Base-by-base conservation (phyloP, 2,113 vertebrate species). In the Campylomormyrus numenius region DNA sequence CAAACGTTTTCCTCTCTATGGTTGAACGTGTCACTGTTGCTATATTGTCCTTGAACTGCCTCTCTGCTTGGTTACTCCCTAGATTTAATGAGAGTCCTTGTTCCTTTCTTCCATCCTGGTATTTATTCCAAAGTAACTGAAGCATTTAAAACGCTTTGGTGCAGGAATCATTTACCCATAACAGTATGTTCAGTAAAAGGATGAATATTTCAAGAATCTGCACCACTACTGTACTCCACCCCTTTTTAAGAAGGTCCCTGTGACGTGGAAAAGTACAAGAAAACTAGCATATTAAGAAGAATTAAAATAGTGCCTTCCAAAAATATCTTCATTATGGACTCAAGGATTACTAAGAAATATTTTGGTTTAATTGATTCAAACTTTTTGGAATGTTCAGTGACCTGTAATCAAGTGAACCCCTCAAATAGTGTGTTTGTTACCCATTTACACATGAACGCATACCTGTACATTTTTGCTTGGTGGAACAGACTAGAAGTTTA, bases 101-200 rank as follows among this genome's bases (percentile, higher is more conserved):
- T 48, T 48, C 83, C 9, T 9, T 35, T 56, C 85, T 56, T 87
- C 85, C 50, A 87, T 87, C 50, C 50, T 87, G 85, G 50, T 56
- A 87, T 56, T 87, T 87, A 87, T 52, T 87, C 5, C 15, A 87
- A 35, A 87, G 48, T 87, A 87, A 87, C 45, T 87, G 50, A 87
- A 87, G 85, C 49, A 87, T 87, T 87, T 27, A 87, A 87, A 87
- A 35, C 0, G 9, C 50, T 56, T 87, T 13, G 31, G 48, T 87
- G 27, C 49, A 87, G 17, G 49, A 87, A 87, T 87, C 49, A 87
- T 87, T 87, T 87, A 87, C 85, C n/a, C 50, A 39, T 53, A 87
- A 53, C 39, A 85, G 85, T 27, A 35, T 46, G 13, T 53, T 52
- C 4, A 49, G 85, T 56, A 27, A 87, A 48, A 87, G 27, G 49